Evolutionary conservation across 2,113 vertebrate genomes (phyloP).

Genomic region (Ailuropoda melanoleuca): DNA sequence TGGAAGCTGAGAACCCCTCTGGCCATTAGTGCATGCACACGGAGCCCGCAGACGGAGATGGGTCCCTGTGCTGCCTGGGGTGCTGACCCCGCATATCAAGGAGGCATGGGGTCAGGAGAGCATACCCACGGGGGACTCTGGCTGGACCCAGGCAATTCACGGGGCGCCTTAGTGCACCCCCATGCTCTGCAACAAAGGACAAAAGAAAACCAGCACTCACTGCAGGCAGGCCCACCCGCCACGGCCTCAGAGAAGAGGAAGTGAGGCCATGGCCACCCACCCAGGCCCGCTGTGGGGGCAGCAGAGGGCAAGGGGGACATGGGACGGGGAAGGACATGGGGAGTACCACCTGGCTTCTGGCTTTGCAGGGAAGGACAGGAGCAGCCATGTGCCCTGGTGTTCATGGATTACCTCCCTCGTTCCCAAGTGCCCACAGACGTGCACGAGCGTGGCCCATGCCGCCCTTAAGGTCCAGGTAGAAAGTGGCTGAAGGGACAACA

Average conservation of each 20-base stretch:
- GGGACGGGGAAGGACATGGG: neutral
- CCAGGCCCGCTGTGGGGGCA: neutral
- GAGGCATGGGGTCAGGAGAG: too few relatives aligned
- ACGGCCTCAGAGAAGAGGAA: neutral
- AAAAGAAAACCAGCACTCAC: neutral
- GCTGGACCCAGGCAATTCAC: neutral
- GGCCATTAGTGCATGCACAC: neutral
- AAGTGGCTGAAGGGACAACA: too few relatives aligned
- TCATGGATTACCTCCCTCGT: neutral
- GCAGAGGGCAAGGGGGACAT: rapidly evolving
- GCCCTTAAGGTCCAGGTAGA: neutral
- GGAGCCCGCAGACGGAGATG: neutral
- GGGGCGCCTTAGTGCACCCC: neutral
- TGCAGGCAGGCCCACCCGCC: rapidly evolving
- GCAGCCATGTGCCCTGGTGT: rapidly evolving
- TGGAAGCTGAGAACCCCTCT: neutral
- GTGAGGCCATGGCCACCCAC: rapidly evolving
- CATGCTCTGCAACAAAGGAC: neutral
- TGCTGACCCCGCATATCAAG: rapidly evolving
- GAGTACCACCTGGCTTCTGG: neutral
- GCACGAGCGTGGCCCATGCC: rapidly evolving
- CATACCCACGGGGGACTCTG: too few relatives aligned
- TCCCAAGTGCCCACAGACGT: neutral
- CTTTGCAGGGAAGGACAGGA: neutral
- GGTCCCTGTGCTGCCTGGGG: neutral